Percentiles rank a stretch among this genome's conserved stretches.
Conservation (phyloP, 2,113 vertebrate species). For the Collichthys lucidus region DNA sequence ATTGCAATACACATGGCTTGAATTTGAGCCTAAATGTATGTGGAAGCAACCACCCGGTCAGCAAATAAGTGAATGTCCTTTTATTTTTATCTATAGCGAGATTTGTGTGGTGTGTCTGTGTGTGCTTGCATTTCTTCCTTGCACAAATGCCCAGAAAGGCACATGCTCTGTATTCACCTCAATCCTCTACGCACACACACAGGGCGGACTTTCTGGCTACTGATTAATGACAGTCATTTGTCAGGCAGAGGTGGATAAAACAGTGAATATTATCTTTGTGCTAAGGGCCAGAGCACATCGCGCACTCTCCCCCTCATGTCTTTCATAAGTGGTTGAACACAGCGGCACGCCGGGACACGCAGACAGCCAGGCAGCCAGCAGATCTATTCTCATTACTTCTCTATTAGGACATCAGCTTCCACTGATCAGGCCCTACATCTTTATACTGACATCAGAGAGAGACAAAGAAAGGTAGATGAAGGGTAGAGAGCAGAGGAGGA, state of each 20-base stretch:
- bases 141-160: slow-evolving; percentile 46
- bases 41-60: not conserved
- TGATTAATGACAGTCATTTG: slow-evolving; percentile 85
- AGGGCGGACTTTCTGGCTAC: slow-evolving; percentile 38
- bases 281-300: slow-evolving; percentile 74
- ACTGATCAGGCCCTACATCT: slow-evolving; percentile 81
- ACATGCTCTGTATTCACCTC: slow-evolving; percentile 57
- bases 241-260: slow-evolving; percentile 82
- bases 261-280: slow-evolving; percentile 84
- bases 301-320: slow-evolving; percentile 70
- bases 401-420: slow-evolving; percentile 82
- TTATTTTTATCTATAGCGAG: slow-evolving; percentile 29
- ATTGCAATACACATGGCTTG: not conserved
- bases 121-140: slow-evolving; percentile 62
- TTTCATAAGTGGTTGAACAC: slow-evolving; percentile 82
- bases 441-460: slow-evolving; percentile 64
- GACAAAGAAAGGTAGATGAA: slow-evolving; percentile 55
- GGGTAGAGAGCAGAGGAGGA: slow-evolving; percentile 48
- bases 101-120: slow-evolving; percentile 38
- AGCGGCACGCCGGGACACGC: slow-evolving; percentile 58
- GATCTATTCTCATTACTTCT: slow-evolving; percentile 83
- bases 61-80: slow-evolving; percentile 24
- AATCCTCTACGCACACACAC: slow-evolving; percentile 23
- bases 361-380: slow-evolving; percentile 70
- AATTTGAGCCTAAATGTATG: not conserved